Conservation (phyloP, 1,140 invertebrate genomes). For the Mercenaria mercenaria region DNA sequence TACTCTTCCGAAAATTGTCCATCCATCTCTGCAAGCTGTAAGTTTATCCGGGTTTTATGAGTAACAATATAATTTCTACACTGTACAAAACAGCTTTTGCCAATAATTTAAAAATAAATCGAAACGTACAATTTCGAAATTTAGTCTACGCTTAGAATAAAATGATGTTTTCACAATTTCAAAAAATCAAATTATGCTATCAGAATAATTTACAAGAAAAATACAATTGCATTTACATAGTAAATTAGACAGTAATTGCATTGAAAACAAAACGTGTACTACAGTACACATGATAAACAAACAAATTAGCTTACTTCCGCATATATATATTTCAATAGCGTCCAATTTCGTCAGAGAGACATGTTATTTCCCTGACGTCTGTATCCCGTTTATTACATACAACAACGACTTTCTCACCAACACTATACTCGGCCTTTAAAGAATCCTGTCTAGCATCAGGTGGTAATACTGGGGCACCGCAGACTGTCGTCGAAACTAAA, state of each 20-base stretch:
- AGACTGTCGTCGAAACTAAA: neutral
- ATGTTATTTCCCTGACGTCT: neutral
- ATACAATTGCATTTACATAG: too few species aligned
- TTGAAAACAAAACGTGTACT: neutral
- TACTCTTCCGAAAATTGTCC: neutral
- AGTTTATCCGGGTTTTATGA: neutral
- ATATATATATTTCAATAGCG: too few species aligned
- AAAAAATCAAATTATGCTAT: neutral
- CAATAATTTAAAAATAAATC: too few species aligned
- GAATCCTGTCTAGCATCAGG: neutral
- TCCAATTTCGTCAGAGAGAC: neutral
- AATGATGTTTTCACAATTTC: neutral
- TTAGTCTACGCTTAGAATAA: neutral
- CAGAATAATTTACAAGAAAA: neutral
- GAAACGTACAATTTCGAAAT: neutral
- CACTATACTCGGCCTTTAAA: neutral
- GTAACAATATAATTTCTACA: neutral
- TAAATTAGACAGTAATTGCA: neutral
- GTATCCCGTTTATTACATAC: neutral
- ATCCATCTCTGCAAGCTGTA: neutral
- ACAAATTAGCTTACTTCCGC: too few species aligned
- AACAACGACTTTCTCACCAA: neutral
- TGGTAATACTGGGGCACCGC: neutral
- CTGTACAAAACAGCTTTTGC: too few species aligned
- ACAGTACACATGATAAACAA: too few species aligned